These are phyloP conservation scores for Ferdinandea cuprea DNA, from an alignment of 2,888 invertebrate species.

Conservation along the genomic window DNA sequence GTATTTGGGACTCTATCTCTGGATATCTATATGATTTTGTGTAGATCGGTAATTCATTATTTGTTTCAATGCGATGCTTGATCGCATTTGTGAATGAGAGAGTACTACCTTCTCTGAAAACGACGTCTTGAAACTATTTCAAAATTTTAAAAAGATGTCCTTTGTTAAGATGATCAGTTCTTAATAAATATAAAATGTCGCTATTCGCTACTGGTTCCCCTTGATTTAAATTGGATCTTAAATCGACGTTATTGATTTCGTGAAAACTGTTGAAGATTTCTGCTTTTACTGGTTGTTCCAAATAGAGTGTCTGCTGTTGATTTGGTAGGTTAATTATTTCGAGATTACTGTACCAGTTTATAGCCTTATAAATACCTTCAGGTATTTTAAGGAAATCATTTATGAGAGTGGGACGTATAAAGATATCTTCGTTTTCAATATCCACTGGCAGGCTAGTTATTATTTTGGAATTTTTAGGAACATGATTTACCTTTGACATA, in stretches of 20 bases:
- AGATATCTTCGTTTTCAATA: slow-evolving; percentile 18
- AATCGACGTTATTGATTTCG: neutral
- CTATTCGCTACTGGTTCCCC: neutral
- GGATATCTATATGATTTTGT: neutral
- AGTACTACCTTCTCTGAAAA: neutral
- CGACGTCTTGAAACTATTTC: neutral
- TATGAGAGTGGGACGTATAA: neutral
- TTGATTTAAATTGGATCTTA: neutral
- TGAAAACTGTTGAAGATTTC: neutral
- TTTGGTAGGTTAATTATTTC: slow-evolving; percentile 10
- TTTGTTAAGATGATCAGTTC: slow-evolving; percentile 5
- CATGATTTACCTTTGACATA: slow-evolving; percentile 1
- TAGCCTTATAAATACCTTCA: slow-evolving; percentile 19
- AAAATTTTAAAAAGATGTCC: neutral
- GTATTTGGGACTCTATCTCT: neutral
- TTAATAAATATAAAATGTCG: neutral
- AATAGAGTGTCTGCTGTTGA: neutral
- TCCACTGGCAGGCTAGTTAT: slow-evolving; percentile 8
- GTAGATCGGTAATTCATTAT: too few species aligned
- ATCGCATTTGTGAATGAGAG: neutral
- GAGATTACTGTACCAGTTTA: too few species aligned
- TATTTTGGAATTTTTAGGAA: neutral
- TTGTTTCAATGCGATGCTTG: too few species aligned
- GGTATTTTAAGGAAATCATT: slow-evolving; percentile 22
- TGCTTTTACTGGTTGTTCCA: slow-evolving; percentile 5